Conservation (phyloP, 1,140 invertebrate species). For the Drosophila kanapiae region DNA sequence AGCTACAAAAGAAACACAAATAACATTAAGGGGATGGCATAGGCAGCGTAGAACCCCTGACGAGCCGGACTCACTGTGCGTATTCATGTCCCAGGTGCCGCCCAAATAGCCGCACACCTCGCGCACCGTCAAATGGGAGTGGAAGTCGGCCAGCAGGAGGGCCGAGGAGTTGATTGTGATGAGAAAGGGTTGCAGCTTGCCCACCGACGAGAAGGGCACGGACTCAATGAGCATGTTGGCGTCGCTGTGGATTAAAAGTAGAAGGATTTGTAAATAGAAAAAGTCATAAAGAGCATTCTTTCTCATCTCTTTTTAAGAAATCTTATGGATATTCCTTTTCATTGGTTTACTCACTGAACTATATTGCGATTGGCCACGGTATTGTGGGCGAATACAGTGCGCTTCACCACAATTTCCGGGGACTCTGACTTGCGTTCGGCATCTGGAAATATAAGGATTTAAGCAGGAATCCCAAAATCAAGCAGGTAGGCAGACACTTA, state of each 20-base stretch:
- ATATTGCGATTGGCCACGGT: constrained; percentile 89
- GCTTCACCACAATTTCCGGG: constrained; percentile 87
- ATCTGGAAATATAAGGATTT: constrained; percentile 52
- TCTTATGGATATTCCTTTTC: not conserved
- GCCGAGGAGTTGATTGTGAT: constrained; percentile 96
- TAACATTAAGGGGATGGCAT: not conserved
- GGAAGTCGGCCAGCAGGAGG: constrained; percentile 95
- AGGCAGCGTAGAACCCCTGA: not conserved
- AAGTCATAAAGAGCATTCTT: not conserved
- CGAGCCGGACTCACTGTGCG: constrained; percentile 91
- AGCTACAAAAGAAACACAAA: constrained; percentile 86
- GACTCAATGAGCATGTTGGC: constrained; percentile 95
- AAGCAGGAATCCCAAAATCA: not conserved
- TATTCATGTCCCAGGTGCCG: constrained; percentile 97
- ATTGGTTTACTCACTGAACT: constrained; percentile 88
- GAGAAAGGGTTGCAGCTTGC: constrained; percentile 96
- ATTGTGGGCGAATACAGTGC: constrained; percentile 89
- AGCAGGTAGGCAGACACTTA: constrained; percentile 18
- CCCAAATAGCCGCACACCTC: constrained; percentile 98
- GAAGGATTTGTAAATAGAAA: not conserved
- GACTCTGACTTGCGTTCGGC: constrained; percentile 87
- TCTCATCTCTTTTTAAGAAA: not conserved
- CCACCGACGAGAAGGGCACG: constrained; percentile 93
- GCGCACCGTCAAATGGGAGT: constrained; percentile 95
- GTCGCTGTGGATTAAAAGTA: constrained; percentile 87